phyloP scores from a whole-genome alignment of 1,140 invertebrate species.

The Papilio glaucus region DNA sequence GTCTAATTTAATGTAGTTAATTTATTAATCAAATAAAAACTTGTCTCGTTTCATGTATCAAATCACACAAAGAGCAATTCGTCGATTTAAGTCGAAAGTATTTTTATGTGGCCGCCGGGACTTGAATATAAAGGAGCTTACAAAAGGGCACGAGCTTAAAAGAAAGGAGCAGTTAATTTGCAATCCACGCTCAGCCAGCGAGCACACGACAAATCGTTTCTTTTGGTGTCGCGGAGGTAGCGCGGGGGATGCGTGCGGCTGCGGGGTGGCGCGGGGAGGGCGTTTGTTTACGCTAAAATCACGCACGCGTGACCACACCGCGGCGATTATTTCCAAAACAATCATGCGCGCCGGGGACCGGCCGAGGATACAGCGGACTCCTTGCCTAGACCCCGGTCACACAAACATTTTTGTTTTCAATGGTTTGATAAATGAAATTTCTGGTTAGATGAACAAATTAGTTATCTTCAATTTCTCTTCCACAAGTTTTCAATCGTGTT shows the following conservation, averaged over 20 bases:
- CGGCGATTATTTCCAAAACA: conserved; percentile 68
- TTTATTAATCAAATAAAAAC: background rate
- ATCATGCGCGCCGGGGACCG: conserved; percentile 49
- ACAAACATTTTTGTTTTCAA: background rate
- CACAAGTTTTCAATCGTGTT: too few species aligned
- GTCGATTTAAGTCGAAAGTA: background rate
- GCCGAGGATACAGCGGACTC: conserved; percentile 41
- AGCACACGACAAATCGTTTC: conserved; percentile 57
- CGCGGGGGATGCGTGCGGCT: conserved; percentile 42
- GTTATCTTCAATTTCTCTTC: too few species aligned
- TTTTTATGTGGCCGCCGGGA: background rate
- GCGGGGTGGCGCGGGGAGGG: conserved; percentile 39
- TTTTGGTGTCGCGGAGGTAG: conserved; percentile 49
- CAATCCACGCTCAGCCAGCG: conserved; percentile 25
- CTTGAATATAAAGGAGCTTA: conserved; percentile 1
- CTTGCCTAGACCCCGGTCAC: conserved; percentile 5
- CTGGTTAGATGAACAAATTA: too few species aligned
- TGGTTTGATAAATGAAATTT: too few species aligned
- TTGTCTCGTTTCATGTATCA: background rate
- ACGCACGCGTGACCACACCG: conserved; percentile 65
- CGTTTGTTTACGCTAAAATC: conserved; percentile 67
- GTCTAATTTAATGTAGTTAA: too few species aligned
- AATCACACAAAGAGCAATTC: background rate
- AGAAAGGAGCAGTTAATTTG: conserved; percentile 20
- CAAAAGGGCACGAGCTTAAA: conserved; percentile 1